Evolutionary conservation across 1,140 invertebrate species (phyloP).

Genomic region (Monochamus saltuarius): DNA sequence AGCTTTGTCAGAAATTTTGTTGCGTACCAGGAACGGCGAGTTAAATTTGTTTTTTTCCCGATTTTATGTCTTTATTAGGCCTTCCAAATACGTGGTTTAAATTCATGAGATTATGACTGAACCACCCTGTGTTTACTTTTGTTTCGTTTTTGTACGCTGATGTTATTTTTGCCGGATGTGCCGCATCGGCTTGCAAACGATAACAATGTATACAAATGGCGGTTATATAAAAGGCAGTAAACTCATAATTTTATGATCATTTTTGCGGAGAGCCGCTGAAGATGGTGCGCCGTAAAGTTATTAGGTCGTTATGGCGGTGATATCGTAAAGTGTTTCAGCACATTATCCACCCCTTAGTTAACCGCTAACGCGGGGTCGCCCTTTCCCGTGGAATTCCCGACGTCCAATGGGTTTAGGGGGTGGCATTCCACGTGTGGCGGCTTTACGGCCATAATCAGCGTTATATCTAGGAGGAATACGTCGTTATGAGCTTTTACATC

Average conservation of each 20-base stretch:
- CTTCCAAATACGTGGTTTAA: too few species aligned
- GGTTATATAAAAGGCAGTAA: conserved; percentile 10
- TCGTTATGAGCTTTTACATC: too few species aligned
- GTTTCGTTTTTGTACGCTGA: too few species aligned
- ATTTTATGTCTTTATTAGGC: too few species aligned
- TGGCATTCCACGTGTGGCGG: neutral
- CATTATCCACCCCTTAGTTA: conserved; percentile 30
- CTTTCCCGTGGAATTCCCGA: neutral
- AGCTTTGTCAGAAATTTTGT: too few species aligned
- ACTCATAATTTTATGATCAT: conserved; percentile 28
- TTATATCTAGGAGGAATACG: too few species aligned
- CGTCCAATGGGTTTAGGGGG: neutral
- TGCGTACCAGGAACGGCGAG: too few species aligned
- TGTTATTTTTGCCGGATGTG: too few species aligned
- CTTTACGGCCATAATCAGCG: neutral
- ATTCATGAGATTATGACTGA: too few species aligned
- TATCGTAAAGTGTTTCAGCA: conserved; percentile 41
- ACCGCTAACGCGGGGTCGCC: conserved; percentile 14
- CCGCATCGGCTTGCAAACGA: too few species aligned
- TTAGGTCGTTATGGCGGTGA: conserved; percentile 37
- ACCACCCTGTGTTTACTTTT: too few species aligned
- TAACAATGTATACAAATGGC: conserved; percentile 16
- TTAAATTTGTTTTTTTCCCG: too few species aligned
- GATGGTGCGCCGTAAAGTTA: conserved; percentile 31
- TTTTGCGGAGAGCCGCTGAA: conserved; percentile 28